These are phyloP conservation scores for Muschampia plurimacula DNA, from an alignment of 2,888 invertebrate genomes.

Conservation along the genomic window DNA sequence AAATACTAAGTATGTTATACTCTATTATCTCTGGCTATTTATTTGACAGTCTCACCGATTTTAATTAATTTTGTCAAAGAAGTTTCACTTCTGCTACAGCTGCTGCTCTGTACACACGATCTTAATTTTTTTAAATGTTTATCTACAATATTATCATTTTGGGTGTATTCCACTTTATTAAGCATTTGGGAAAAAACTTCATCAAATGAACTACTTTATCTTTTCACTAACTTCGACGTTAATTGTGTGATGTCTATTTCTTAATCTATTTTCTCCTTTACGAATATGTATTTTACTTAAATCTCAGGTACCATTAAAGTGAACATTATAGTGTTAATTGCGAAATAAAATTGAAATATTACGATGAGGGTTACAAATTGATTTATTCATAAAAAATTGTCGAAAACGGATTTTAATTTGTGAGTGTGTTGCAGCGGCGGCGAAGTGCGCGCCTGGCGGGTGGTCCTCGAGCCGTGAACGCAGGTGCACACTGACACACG, in stretches of 20 bases:
- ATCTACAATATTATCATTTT: background rate
- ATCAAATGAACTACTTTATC: background rate
- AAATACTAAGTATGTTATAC: too few species aligned
- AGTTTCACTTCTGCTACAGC: too few species aligned
- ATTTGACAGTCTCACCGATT: too few species aligned
- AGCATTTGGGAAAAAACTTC: background rate
- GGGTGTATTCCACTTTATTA: background rate
- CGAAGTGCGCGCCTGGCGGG: constrained; percentile 89
- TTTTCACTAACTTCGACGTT: background rate
- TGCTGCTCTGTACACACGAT: too few species aligned
- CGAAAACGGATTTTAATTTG: constrained; percentile 41
- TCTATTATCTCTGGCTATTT: too few species aligned
- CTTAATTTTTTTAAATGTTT: too few species aligned
- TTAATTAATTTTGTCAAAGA: too few species aligned
- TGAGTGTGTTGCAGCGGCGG: constrained; percentile 88
- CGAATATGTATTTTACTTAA: background rate
- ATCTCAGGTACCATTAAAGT: background rate
- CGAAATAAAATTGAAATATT: background rate
- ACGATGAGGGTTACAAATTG: background rate
- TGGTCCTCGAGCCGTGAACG: constrained; percentile 75
- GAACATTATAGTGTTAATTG: background rate
- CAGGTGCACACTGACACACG: constrained; percentile 51
- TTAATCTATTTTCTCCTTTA: background rate
- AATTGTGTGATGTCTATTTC: background rate
- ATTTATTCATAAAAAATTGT: background rate